Conservation (phyloP, 2,797 vertebrate species). For the Gallinago stenura region DNA sequence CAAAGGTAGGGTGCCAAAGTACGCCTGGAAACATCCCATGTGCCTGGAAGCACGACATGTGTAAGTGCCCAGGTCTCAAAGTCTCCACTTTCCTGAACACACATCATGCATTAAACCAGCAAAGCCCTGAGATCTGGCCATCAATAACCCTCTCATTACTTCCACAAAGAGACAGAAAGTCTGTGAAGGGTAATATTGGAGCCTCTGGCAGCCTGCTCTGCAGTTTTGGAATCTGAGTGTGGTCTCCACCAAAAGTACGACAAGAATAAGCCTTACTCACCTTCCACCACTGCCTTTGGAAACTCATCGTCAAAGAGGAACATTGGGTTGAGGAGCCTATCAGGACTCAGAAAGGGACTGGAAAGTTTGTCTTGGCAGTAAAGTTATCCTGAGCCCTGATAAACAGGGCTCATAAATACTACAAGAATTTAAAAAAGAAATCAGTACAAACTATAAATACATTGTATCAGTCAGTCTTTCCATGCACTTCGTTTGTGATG, state of each 20-base stretch:
- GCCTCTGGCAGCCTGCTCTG: not conserved
- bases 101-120: not conserved
- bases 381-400: not conserved
- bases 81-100: not conserved
- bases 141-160: not conserved
- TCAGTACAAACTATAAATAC: not conserved
- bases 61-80: accelerated
- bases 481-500: not conserved
- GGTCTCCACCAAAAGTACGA: not conserved
- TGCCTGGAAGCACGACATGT: not conserved
- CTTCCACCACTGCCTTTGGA: not conserved
- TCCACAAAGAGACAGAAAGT: not conserved
- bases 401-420: not conserved
- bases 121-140: not conserved
- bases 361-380: not conserved
- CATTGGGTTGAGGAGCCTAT: not conserved
- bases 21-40: not conserved
- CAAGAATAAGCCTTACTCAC: not conserved
- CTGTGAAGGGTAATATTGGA: not conserved
- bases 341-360: not conserved
- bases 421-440: not conserved
- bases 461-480: not conserved
- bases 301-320: not conserved
- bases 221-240: not conserved
- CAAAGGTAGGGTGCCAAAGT: not conserved